Base-by-base conservation (phyloP, 2,113 vertebrate genomes). In the Cacatua alba region DNA sequence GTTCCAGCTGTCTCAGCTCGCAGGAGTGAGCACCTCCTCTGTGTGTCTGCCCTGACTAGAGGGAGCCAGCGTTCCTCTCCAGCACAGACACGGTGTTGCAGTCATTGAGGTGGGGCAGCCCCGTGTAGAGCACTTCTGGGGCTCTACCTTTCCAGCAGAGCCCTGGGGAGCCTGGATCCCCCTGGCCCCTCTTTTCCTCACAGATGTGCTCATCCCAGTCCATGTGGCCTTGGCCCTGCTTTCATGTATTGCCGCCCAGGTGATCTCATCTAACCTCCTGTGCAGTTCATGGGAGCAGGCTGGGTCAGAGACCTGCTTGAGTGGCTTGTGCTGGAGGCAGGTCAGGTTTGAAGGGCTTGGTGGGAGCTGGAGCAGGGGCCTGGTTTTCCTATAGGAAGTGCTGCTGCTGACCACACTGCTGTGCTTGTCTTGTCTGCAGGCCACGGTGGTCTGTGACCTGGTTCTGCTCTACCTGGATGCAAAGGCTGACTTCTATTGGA, bases 361-460 rank as follows among this genome's bases (percentile, higher is more conserved):
- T 41, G 31, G 65, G 55, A 49, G 51, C 43, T 18, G 6, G 48
- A 41, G 21, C 28, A 25, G 57, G 28, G 71, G 18, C 7, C 44
- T 65, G 64, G 68, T 23, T 17, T 51, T 70, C 24, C 41, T 25
- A 57, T 11, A 10, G 51, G 3, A 10, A 11, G 4, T 4, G 15
- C 26, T 5, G 4, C 28, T n/a, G 49, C 76, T 16, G 24, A n/a
- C 57, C 9, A 2, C 10, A 52, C 25, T 70, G 29, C 64, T 63
- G n/a, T 59, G 33, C 57, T 59, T 59, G 33, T 59, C 57, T 59
- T 59, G 16, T 67, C 85, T 53, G 17, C 72, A 98, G 98, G 97
- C 96, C 86, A 98, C 98, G 0, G 90, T 98, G 92, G 31, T 98
- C 77, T 98, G 98, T 89, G 98, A 98, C 80, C 92, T 98, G 86